phyloP scores from a whole-genome alignment of 2,888 invertebrate species.

The Embidobia sp. region DNA sequence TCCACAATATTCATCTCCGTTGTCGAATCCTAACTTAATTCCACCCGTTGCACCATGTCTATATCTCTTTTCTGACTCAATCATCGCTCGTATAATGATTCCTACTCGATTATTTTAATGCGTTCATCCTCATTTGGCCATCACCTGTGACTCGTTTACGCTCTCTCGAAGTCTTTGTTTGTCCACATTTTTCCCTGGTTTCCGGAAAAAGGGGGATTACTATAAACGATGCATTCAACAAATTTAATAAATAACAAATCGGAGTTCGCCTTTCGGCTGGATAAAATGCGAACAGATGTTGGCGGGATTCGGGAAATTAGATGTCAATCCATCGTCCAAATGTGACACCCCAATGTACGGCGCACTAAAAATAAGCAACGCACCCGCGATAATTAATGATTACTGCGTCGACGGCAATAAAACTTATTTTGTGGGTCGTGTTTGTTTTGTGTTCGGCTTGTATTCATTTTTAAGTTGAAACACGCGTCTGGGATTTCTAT shows the following conservation, averaged over 20 bases:
- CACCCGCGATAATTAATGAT: conserved; percentile 46
- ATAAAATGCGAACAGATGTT: conserved; percentile 58
- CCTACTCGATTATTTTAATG: conserved; percentile 12
- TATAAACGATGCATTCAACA: conserved; percentile 17
- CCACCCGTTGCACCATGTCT: not conserved
- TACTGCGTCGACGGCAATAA: conserved; percentile 12
- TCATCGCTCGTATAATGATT: not conserved
- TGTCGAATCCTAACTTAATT: not conserved
- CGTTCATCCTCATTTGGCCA: conserved; percentile 4
- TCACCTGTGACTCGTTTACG: conserved; percentile 20
- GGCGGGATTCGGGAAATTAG: conserved; percentile 53
- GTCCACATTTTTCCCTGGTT: not conserved
- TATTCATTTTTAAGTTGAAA: conserved; percentile 36
- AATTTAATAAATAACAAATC: conserved; percentile 59
- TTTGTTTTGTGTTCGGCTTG: conserved; percentile 42
- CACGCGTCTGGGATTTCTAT: conserved; percentile 37
- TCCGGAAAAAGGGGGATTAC: conserved; percentile 2
- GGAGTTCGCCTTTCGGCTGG: conserved; percentile 31
- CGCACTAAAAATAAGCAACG: conserved; percentile 43
- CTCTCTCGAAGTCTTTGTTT: conserved; percentile 35
- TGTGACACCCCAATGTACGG: conserved; percentile 44
- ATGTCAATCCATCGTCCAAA: conserved; percentile 53
- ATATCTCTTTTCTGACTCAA: not conserved
- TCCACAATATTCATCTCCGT: too few relatives aligned
- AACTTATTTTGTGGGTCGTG: conserved; percentile 33